Conservation (phyloP, 2,797 vertebrate genomes). For the Eremophila alpestris region DNA sequence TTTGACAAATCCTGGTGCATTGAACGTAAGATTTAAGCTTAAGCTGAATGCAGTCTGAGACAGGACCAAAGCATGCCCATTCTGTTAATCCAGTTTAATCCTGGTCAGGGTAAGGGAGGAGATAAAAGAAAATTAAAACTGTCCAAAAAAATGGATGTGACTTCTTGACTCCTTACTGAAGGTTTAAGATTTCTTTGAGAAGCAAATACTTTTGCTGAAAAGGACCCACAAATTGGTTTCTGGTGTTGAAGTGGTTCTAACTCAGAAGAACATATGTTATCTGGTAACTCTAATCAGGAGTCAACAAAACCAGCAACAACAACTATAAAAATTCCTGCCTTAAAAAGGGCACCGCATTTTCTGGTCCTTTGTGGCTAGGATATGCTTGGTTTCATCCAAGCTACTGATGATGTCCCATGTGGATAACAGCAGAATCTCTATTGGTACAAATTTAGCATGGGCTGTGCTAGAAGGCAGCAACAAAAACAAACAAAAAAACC, state of each 20-base stretch:
- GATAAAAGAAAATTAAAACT: background rate
- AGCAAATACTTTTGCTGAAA: background rate
- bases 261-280: background rate
- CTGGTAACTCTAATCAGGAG: background rate
- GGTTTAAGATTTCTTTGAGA: background rate
- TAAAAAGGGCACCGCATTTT: background rate
- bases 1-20: background rate
- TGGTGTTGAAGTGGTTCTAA: background rate
- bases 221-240: background rate
- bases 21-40: background rate
- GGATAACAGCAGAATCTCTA: background rate
- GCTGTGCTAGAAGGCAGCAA: background rate
- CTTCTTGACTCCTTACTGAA: background rate
- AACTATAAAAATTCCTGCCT: background rate
- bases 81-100: background rate
- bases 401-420: background rate
- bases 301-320: background rate
- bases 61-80: background rate
- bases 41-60: background rate
- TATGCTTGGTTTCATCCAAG: background rate
- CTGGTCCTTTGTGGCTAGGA: background rate
- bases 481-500: background rate
- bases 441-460: background rate
- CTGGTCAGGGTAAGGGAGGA: background rate
- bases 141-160: background rate